A percentile compares a stretch with the other conserved stretches of the same genome.
phyloP scores from a whole-genome alignment of 2,888 invertebrate genomes.

The Monochamus alternatus region DNA sequence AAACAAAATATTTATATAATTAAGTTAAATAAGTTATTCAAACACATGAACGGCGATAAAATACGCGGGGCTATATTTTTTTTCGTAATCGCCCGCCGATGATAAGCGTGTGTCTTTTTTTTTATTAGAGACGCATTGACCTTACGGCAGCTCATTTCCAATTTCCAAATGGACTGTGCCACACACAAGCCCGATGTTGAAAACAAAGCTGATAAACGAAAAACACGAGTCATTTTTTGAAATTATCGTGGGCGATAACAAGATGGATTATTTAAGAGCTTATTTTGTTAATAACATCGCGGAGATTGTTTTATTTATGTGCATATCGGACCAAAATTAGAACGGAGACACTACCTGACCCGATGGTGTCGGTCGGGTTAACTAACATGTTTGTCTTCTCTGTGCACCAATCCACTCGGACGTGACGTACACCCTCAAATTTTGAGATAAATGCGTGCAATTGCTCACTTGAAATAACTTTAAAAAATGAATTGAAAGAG shows the following conservation, averaged over 20 bases:
- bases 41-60: slow-evolving; percentile 40
- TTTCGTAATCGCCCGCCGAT: slow-evolving; percentile 5
- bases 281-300: background rate
- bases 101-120: slow-evolving; percentile 39
- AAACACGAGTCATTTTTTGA: slow-evolving; percentile 28
- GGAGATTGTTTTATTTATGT: background rate
- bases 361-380: too few relatives aligned
- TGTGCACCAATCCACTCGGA: too few relatives aligned
- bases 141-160: slow-evolving; percentile 42
- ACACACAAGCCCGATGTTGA: slow-evolving; percentile 23
- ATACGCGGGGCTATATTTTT: slow-evolving; percentile 44
- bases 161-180: slow-evolving; percentile 20
- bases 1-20: slow-evolving; percentile 52
- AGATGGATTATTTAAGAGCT: background rate
- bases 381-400: too few relatives aligned
- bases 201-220: slow-evolving; percentile 32
- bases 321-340: too few relatives aligned
- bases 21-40: slow-evolving; percentile 46
- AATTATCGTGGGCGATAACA: background rate
- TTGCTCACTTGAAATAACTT: too few relatives aligned
- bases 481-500: too few relatives aligned
- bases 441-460: too few relatives aligned
- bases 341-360: too few relatives aligned
- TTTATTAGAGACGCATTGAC: slow-evolving; percentile 48
- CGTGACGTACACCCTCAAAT: too few relatives aligned